phyloP scores from a whole-genome alignment of 2,113 vertebrate genomes.

The Bujurquina vittata region DNA sequence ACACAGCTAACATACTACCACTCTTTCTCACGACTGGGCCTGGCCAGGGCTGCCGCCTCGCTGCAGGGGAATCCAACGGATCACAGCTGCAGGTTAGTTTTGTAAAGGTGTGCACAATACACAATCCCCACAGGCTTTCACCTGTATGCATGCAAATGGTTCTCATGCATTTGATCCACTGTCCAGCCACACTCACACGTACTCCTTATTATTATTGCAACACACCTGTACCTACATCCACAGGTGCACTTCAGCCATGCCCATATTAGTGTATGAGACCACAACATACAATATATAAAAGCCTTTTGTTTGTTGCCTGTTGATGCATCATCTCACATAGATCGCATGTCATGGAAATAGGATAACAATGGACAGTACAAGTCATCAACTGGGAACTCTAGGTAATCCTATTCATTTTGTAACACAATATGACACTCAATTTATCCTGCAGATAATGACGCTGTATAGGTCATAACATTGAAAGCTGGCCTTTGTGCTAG shows the following conservation, averaged over 20 bases:
- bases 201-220: neutral
- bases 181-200: neutral
- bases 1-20: slow-evolving; percentile 91
- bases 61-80: slow-evolving; percentile 83
- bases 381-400: slow-evolving; percentile 35
- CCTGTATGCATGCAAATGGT: slow-evolving; percentile 14
- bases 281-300: slow-evolving; percentile 14
- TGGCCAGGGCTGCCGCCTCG: slow-evolving; percentile 82
- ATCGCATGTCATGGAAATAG: slow-evolving; percentile 35
- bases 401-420: slow-evolving; percentile 54
- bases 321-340: neutral
- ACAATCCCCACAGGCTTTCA: neutral
- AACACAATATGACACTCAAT: slow-evolving; percentile 56
- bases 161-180: accelerated
- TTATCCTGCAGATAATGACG: slow-evolving; percentile 44
- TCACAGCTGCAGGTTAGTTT: slow-evolving; percentile 91
- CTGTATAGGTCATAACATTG: slow-evolving; percentile 41
- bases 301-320: slow-evolving; percentile 33
- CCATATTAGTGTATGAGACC: slow-evolving; percentile 20
- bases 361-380: slow-evolving; percentile 49
- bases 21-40: slow-evolving; percentile 88
- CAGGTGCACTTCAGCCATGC: slow-evolving; percentile 32
- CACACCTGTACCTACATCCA: slow-evolving; percentile 15
- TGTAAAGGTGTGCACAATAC: neutral
- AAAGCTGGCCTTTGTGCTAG: slow-evolving; percentile 29